These are phyloP conservation scores for Lophochroa leadbeateri DNA, from an alignment of 2,113 vertebrate species.

Conservation along the genomic window DNA sequence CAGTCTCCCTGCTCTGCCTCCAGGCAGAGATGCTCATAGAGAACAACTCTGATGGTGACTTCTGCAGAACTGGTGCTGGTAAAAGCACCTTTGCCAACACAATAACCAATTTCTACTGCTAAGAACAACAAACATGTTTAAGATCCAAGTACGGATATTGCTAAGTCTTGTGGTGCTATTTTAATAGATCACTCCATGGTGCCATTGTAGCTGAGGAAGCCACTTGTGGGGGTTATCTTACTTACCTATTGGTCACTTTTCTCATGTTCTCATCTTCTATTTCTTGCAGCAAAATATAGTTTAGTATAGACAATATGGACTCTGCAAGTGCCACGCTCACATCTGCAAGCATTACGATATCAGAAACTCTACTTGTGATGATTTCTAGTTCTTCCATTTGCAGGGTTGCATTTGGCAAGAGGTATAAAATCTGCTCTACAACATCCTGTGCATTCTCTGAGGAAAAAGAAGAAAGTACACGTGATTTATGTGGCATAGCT, in stretches of 20 bases:
- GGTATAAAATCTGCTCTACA: constrained; percentile 66
- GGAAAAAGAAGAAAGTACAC: neutral
- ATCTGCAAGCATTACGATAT: constrained; percentile 48
- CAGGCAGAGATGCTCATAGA: neutral
- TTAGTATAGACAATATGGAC: constrained; percentile 44
- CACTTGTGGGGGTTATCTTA: neutral
- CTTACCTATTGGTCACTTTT: constrained; percentile 67
- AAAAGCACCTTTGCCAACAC: neutral
- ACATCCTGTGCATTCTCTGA: constrained; percentile 71
- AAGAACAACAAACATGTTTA: neutral
- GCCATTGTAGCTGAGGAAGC: neutral
- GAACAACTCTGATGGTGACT: neutral
- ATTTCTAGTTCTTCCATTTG: constrained; percentile 53
- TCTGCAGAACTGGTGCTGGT: neutral
- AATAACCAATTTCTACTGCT: neutral
- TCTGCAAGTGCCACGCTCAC: constrained; percentile 44
- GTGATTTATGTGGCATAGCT: neutral
- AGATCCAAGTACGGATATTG: neutral
- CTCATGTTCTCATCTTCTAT: neutral
- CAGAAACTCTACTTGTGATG: constrained; percentile 65
- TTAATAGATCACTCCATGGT: neutral
- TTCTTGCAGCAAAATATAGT: constrained; percentile 46
- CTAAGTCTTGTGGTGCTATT: neutral
- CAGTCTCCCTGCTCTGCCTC: neutral
- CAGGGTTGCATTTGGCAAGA: constrained; percentile 40